Percentiles rank a stretch among this genome's conserved stretches.
Evolutionary conservation across 2,888 invertebrate genomes (phyloP).

Genomic region (Stenoptilia bipunctidactyla): DNA sequence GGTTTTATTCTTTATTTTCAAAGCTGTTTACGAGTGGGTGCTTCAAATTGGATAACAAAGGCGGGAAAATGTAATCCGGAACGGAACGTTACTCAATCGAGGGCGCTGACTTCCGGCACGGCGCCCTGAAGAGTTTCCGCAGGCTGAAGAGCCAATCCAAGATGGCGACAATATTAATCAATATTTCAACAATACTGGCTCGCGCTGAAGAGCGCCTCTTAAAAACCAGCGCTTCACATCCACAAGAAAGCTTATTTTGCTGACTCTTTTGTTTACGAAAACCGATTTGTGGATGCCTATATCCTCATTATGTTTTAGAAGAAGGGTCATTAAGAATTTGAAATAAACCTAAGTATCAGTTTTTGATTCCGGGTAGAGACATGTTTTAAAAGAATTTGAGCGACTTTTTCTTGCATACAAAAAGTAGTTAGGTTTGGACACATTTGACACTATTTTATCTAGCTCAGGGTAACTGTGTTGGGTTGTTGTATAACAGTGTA

Average conservation of each 20-base stretch:
- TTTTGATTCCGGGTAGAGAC: too few relatives aligned
- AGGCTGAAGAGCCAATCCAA: conserved; percentile 51
- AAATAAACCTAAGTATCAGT: too few relatives aligned
- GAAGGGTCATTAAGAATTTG: too few relatives aligned
- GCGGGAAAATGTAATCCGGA: conserved; percentile 41
- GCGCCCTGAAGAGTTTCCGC: conserved; percentile 38
- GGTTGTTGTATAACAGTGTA: too few relatives aligned
- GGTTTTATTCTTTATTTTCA: conserved; percentile 12
- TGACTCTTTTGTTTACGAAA: not conserved
- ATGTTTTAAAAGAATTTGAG: too few relatives aligned
- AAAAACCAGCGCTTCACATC: too few relatives aligned
- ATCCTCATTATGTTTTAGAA: too few relatives aligned
- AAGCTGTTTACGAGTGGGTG: conserved; percentile 25
- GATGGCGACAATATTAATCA: conserved; percentile 72
- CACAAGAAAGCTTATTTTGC: not conserved
- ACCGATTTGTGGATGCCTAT: too few relatives aligned
- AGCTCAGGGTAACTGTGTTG: too few relatives aligned
- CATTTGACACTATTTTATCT: too few relatives aligned
- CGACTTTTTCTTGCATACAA: too few relatives aligned
- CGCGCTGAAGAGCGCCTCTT: not conserved
- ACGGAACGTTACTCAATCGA: conserved; percentile 40
- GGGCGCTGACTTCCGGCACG: conserved; percentile 38
- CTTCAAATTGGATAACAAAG: conserved; percentile 38
- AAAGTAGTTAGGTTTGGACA: too few relatives aligned
- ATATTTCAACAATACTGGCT: conserved; percentile 69